Evolutionary conservation across 2,113 vertebrate species (phyloP).

Genomic region (Sceloporus undulatus): DNA sequence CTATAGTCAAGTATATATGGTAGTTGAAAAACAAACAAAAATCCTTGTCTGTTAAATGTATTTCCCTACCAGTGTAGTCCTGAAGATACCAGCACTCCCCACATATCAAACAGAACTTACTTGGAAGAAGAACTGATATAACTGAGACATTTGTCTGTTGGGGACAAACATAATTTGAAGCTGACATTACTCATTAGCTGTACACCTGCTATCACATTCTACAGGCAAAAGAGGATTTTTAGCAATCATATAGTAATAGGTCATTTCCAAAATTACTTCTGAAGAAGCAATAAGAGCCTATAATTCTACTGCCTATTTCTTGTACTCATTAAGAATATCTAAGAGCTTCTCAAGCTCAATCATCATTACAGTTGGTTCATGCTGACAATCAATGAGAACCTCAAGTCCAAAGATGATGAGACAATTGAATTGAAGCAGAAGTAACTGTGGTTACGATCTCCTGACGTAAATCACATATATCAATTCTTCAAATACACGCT

Average conservation of each 20-base stretch:
- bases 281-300: background rate
- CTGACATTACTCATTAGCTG: background rate
- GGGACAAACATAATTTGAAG: background rate
- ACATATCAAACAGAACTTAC: background rate
- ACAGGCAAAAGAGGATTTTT: background rate
- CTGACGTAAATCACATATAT: background rate
- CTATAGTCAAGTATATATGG: too few relatives aligned
- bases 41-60: background rate
- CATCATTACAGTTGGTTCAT: background rate
- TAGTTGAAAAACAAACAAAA: too few relatives aligned
- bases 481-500: background rate
- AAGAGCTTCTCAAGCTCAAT: background rate
- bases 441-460: background rate
- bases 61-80: background rate
- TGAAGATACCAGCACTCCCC: background rate
- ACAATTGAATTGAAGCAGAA: background rate
- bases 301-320: background rate
- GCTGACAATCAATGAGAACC: background rate
- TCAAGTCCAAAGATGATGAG: background rate
- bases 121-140: background rate
- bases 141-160: background rate
- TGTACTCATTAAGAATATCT: background rate
- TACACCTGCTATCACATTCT: background rate
- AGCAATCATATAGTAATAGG: background rate
- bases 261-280: constrained; percentile 1